Percentiles rank a stretch among this genome's conserved stretches.
Conservation (phyloP, 2,888 invertebrate species). For the Aphodius sticticus region DNA sequence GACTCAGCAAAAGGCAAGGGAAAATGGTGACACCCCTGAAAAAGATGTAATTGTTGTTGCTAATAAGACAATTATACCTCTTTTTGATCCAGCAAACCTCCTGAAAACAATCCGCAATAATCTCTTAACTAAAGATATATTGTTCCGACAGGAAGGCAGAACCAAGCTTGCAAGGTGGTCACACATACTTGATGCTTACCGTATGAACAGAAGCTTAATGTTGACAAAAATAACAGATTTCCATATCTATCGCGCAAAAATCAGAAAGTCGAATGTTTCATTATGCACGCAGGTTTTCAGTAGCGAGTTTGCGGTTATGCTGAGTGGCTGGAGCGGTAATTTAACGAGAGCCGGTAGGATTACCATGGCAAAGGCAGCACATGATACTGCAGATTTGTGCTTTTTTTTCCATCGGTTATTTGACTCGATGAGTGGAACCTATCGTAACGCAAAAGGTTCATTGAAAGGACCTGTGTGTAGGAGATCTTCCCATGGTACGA, state of each 20-base stretch:
- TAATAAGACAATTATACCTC: slow-evolving; percentile 10
- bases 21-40: not conserved
- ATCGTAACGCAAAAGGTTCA: not conserved
- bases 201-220: slow-evolving; percentile 34
- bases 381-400: too few relatives aligned
- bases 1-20: too few relatives aligned
- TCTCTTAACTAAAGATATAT: not conserved
- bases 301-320: too few relatives aligned
- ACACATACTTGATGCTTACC: slow-evolving; percentile 37
- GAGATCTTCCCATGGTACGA: not conserved
- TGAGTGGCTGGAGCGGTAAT: too few relatives aligned
- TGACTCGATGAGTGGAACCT: slow-evolving; percentile 11
- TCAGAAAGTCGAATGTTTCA: too few relatives aligned
- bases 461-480: too few relatives aligned
- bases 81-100: slow-evolving; percentile 34
- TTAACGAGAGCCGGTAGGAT: too few relatives aligned
- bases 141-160: not conserved
- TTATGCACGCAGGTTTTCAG: too few relatives aligned
- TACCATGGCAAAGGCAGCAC: not conserved
- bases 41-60: not conserved
- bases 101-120: slow-evolving; percentile 40
- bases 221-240: slow-evolving; percentile 41
- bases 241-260: slow-evolving; percentile 18
- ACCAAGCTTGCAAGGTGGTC: slow-evolving; percentile 35
- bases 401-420: too few relatives aligned